Conservation (phyloP, 1,140 invertebrate species). For the Zaprionus taronus region DNA sequence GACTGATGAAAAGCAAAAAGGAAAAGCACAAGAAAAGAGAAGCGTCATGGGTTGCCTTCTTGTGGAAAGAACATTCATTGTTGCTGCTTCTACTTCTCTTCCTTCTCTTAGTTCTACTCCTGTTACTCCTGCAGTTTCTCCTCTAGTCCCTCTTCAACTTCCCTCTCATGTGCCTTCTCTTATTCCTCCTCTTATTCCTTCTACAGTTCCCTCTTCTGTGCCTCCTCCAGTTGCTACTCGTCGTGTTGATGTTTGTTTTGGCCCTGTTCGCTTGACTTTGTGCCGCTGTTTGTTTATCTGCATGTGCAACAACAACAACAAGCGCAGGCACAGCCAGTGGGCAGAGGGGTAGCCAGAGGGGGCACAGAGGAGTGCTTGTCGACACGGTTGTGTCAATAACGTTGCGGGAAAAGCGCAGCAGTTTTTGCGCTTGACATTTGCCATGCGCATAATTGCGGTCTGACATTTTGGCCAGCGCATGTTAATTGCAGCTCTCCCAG, state of each 20-base stretch:
- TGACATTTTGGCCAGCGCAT: conserved; percentile 39
- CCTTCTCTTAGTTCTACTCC: conserved; percentile 16
- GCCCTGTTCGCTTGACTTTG: conserved; percentile 11
- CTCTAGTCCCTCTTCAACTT: too few species aligned
- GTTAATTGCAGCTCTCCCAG: conserved; percentile 45
- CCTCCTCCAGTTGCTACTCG: not conserved
- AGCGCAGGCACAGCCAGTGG: not conserved
- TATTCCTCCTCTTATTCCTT: conserved; percentile 4
- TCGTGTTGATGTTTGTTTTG: conserved; percentile 57
- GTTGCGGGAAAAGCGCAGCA: conserved; percentile 51
- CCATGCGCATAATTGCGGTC: conserved; percentile 60
- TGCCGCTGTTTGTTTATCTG: conserved; percentile 42
- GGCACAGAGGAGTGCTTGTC: conserved; percentile 25
- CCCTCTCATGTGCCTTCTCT: too few species aligned
- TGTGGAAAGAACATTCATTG: conserved; percentile 27
- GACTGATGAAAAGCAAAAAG: conserved; percentile 10
- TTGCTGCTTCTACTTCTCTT: not conserved
- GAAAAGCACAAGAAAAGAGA: conserved; percentile 14
- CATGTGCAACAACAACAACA: conserved; percentile 34
- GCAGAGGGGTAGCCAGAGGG: not conserved
- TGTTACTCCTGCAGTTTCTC: conserved; percentile 6
- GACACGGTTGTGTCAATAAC: conserved; percentile 69
- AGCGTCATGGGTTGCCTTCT: too few species aligned
- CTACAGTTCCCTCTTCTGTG: conserved; percentile 17
- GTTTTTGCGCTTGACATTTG: conserved; percentile 52